Conservation (phyloP, 2,797 vertebrate genomes). For the Psittacula echo region DNA sequence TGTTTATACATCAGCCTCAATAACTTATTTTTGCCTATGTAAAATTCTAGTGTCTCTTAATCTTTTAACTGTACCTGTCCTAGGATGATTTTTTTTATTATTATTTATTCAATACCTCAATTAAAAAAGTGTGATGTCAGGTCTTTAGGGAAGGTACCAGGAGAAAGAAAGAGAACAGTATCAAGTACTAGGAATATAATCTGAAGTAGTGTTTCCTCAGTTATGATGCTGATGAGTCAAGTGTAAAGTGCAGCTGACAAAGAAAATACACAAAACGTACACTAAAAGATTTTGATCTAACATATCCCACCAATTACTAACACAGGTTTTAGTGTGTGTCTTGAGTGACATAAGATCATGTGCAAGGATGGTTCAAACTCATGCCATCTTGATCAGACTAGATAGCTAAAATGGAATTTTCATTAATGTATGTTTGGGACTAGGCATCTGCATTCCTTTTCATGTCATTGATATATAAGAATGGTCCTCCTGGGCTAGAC, state of each 20-base stretch:
- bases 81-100: no score
- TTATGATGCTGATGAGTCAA: not conserved
- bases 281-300: not conserved
- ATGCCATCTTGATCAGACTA: not conserved
- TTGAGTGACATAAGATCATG: not conserved
- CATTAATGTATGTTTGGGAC: not conserved
- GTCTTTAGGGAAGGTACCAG: not conserved
- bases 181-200: not conserved
- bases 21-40: not conserved
- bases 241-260: not conserved
- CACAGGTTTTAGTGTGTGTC: not conserved
- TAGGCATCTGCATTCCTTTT: not conserved
- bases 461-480: fast-evolving
- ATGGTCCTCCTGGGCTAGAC: not conserved
- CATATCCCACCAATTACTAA: not conserved
- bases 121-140: not conserved
- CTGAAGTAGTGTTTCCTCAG: not conserved
- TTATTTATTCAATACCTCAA: not conserved
- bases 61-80: not conserved
- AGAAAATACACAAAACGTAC: not conserved
- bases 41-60: not conserved
- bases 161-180: not conserved
- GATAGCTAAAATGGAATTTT: not conserved
- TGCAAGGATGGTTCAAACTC: not conserved
- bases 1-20: not conserved